phyloP scores from a whole-genome alignment of 2,113 vertebrate genomes.

The Gulo gulo region DNA sequence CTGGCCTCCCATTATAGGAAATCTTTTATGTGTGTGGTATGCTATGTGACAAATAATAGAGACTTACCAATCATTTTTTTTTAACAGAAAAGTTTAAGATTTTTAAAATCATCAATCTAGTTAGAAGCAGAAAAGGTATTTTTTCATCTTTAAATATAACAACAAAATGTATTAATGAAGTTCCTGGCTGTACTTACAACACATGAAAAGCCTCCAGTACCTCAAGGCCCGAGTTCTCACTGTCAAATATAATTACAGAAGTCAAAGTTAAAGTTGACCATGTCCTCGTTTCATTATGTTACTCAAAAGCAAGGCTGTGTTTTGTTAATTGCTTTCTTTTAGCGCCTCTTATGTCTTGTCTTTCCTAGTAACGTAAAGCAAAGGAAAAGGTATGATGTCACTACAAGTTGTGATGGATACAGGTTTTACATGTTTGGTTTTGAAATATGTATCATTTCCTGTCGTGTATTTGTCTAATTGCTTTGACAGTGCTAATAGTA shows the following conservation, averaged over 20 bases:
- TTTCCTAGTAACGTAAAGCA: not conserved
- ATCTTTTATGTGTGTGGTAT: not conserved
- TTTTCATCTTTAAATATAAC: not conserved
- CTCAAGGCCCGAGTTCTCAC: not conserved
- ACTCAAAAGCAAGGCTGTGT: not conserved
- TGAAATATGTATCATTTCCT: not conserved
- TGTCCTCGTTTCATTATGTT: not conserved
- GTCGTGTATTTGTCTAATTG: not conserved
- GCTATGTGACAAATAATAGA: not conserved
- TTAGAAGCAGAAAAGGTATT: not conserved
- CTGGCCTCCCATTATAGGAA: not conserved
- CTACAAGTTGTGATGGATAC: not conserved
- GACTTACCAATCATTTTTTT: not conserved
- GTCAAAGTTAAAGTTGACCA: not conserved
- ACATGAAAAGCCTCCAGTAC: not conserved
- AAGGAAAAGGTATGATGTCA: not conserved
- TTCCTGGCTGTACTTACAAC: not conserved
- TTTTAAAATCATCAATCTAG: not conserved
- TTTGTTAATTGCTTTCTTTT: constrained; percentile 25
- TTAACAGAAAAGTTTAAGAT: not conserved
- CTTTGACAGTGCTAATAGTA: not conserved
- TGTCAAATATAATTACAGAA: not conserved
- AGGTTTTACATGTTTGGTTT: not conserved
- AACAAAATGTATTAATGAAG: not conserved
- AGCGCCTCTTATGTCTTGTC: not conserved